Evolutionary conservation across 2,113 vertebrate species (phyloP).

Genomic region (Vulpes ferrilata): DNA sequence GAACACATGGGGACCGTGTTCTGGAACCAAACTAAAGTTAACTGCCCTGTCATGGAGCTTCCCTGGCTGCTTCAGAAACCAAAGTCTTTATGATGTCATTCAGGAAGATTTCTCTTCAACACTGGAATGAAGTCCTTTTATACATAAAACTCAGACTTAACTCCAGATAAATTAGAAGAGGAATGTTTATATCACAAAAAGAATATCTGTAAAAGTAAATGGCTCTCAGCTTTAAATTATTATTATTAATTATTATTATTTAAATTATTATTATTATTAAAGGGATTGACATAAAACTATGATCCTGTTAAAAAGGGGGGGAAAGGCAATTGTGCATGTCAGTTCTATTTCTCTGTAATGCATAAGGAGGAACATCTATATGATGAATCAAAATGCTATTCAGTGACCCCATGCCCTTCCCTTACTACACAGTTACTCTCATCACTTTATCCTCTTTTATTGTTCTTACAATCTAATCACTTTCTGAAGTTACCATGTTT

Average conservation of each 20-base stretch:
- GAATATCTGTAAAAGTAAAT: not conserved
- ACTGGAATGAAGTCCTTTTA: not conserved
- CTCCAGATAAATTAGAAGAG: not conserved
- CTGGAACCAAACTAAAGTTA: not conserved
- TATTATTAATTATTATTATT: too few relatives aligned
- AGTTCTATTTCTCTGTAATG: not conserved
- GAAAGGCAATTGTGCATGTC: not conserved
- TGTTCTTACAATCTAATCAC: not conserved
- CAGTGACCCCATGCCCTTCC: not conserved
- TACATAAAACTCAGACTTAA: not conserved
- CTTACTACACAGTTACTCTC: not conserved
- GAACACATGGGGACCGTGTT: not conserved
- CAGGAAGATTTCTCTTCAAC: not conserved
- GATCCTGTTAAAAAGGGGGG: not conserved
- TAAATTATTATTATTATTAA: not conserved
- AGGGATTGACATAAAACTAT: conserved; percentile 21
- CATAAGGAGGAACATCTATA: not conserved
- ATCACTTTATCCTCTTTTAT: not conserved
- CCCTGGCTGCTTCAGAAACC: not conserved
- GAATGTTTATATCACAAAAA: conserved; percentile 15
- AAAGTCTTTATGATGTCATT: not conserved
- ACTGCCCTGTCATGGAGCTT: not conserved
- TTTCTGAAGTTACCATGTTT: not conserved
- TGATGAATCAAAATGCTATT: not conserved
- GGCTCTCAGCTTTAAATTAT: not conserved